Evolutionary conservation across 1,140 invertebrate genomes (phyloP), one percentile per base, ranked within the genome.

Genomic region (Zaprionus camerounensis): DNA sequence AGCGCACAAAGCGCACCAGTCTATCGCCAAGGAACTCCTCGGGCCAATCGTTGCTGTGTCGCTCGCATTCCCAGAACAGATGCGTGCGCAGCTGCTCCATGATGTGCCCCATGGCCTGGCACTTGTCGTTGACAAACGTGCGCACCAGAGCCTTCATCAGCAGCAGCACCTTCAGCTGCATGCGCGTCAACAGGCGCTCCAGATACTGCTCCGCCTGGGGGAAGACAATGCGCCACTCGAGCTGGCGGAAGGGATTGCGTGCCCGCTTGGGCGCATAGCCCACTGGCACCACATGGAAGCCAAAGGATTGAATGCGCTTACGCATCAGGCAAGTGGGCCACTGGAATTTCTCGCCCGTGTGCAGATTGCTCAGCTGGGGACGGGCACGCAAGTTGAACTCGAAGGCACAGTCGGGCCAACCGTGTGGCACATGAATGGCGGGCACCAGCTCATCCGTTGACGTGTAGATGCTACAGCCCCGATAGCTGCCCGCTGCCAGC

Each of bases 21-120:
- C 94, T 94, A 77, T 95, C 94, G 15, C 96, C 96, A 0, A 96
- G 93, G 41, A 95, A 93, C 88, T 96, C 94, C 75, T 96, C 95
- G 0, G 95, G 94, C 96, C 96, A 97, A 55, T 94, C 94, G 3
- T 94, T 94, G 71, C 22, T 17, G 15, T 95, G 94, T 28, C 94
- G 94, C 87, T 97, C 96, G 71, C 96, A 96, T 91, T 96, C 94
- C 95, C 96, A 96, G 85, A 96, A 97, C n/a, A 97, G 88, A 81
- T 96, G 95, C 63, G 95, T 95, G 64, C 96, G 94, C n/a, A 97
- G 94, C 84, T 97, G 96, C 64, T 95, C 94, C 86, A 78, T 68
- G 13, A 76, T 80, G 57, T 64, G 59, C 0, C 82, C 90, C 56
- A 81, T 72, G 0, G 80, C 62, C 51, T 79, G 80, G 61, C 75